Evolutionary conservation across 2,888 invertebrate genomes (phyloP), one percentile per base, ranked within the genome.

Genomic region (Melieria crassipennis): DNA sequence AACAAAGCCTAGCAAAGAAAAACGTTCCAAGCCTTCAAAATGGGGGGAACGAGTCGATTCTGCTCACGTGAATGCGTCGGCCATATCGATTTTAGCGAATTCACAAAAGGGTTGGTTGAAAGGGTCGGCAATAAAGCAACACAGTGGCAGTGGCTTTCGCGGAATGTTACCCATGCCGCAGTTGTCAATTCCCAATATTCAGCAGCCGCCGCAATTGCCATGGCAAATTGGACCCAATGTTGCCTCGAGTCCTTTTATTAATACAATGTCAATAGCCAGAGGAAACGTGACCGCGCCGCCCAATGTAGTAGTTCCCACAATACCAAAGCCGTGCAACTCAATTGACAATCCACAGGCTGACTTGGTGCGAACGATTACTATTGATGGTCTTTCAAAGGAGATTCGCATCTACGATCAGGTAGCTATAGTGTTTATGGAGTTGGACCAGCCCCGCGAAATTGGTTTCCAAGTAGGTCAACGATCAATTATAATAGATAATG

Each of bases 381-480:
- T 97, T 60, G 96, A 96, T 83, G 92, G 92, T 0, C 87, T 92
- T 16, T 91, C 93, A 0, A 89, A 94, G 77, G 95, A 95, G 82
- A 94, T 87, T 63, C 85, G 96, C 30, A 95, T 94, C 80, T 96
- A 97, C 81, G 95, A 94, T 30, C 92, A 94, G 74, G 92, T 91
- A 1, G 95, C 94, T 0, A 90, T 97, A 47, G 92, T 95, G 2
- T 92, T 97, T 83, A 90, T 96, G 88, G 93, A 92, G 70, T 93
- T 93, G 90, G 93, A 94, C 78, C 95, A 95, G 83, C 95, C 96
- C 0, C 89, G 94, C 70, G 95, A 96, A 84, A 93, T 96, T 66
- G 91, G 91, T 42, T 96, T 96, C 84, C 91, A 94, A 79, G 91
- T 92, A n/a, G 96, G 95, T 0, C 90, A 90, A 67, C 88, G 94